Base-by-base conservation (phyloP, 2,113 vertebrate species). In the Periophthalmus modestus region DNA sequence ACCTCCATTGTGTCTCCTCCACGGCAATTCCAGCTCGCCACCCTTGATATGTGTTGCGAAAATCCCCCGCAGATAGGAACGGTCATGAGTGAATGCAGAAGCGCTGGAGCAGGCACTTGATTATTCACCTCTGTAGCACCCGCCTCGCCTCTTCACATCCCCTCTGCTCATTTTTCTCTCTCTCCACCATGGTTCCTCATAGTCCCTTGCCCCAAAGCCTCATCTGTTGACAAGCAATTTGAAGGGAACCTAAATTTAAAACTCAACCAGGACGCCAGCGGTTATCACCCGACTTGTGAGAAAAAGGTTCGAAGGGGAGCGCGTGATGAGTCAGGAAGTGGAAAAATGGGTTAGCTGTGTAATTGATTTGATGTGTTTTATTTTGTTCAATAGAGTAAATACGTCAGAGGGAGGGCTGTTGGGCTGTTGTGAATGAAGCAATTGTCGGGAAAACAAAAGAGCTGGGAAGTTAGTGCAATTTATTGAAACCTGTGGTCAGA, bases 211-310 rank as follows among this genome's bases (percentile, higher is more conserved):
- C 83, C 74, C 47, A 58, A 88, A 85, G 75, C 88, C 86, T 67
- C 63, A 48, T 78, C 85, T 85, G 87, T 92, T 93, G 93, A 94
- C 92, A 93, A 92, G 92, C 86, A 90, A 91, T 89, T 91, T 89
- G 89, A 91, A 91, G 86, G 81, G 82, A 90, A 82, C 80, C 89
- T 90, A 90, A 89, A 94, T 92, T 92, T 91, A 91, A 91, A 92
- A 85, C 84, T 89, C 85, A 78, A 74, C 71, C 55, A 54, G 71
- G 78, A 82, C 33, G 73, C 83, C 47, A 18, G 61, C 15, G 54
- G 82, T 68, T 77, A 69, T 72, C 11, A 63, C 72, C 68, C 12
- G 70, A 79, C 84, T 85, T 80, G 77, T 55, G 67, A 74, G 80
- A 73, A 72, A n/a, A 73, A 74, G 72, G 81, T 33, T 2, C 10